Conservation (phyloP, 1,140 invertebrate genomes). For the Pogonomyrmex californicus region DNA sequence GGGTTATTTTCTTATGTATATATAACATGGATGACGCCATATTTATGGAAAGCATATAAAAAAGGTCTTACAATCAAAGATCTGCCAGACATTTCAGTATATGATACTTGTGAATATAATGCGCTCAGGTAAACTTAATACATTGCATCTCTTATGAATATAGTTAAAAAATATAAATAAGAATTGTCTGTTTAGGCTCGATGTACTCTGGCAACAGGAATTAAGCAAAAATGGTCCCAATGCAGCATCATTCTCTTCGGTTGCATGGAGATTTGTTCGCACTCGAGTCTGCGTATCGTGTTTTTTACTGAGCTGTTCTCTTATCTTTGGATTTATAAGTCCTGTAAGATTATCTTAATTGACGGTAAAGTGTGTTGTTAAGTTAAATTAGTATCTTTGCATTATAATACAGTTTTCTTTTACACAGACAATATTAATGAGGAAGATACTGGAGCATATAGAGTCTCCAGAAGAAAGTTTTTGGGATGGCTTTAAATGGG, state of each 20-base stretch:
- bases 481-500: conserved; percentile 86
- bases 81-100: conserved; percentile 86
- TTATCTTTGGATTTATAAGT: conserved; percentile 89
- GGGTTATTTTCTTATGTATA: conserved; percentile 85
- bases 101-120: conserved; percentile 87
- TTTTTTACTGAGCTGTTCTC: conserved; percentile 86
- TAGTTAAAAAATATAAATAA: neutral
- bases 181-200: conserved; percentile 82
- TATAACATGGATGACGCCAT: conserved; percentile 88
- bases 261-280: conserved; percentile 88
- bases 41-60: conserved; percentile 88
- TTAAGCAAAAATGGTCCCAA: conserved; percentile 89
- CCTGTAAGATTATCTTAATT: conserved; percentile 86
- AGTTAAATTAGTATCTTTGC: neutral
- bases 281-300: conserved; percentile 87
- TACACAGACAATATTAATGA: conserved; percentile 88
- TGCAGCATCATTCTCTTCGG: conserved; percentile 87
- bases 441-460: conserved; percentile 87
- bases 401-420: conserved; percentile 31
- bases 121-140: conserved; percentile 80
- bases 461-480: conserved; percentile 82
- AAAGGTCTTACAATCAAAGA: conserved; percentile 85
- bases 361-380: neutral
- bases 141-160: neutral
- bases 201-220: conserved; percentile 87